Evolutionary conservation across 2,797 vertebrate genomes (phyloP).

Genomic region (Gymnothorax reevesii): DNA sequence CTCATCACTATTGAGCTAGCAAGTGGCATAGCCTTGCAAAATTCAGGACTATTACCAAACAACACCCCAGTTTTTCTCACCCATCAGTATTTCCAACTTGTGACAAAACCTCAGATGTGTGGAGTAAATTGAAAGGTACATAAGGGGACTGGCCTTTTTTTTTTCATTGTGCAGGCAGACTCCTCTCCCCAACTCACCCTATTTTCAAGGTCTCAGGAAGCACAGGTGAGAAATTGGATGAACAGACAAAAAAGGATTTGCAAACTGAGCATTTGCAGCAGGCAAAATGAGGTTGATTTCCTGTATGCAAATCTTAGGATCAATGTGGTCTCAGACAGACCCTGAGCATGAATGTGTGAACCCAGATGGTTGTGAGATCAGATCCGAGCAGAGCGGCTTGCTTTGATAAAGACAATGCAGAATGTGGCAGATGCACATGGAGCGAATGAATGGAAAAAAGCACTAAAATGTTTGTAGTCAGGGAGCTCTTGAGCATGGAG

Average conservation of each 20-base stretch:
- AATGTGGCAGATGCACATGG: not conserved
- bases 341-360: not conserved
- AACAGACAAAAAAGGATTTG: conserved; percentile 19
- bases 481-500: not conserved
- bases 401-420: not conserved
- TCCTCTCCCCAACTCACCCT: conserved; percentile 9
- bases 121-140: conserved; percentile 34
- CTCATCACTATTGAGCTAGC: not conserved
- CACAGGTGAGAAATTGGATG: conserved; percentile 20
- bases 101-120: not conserved
- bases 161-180: not conserved
- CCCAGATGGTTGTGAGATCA: not conserved
- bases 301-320: conserved; percentile 28
- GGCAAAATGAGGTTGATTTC: conserved; percentile 9
- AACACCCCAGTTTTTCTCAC: not conserved
- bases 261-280: conserved; percentile 16
- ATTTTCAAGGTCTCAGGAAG: conserved; percentile 13
- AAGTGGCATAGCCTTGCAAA: not conserved
- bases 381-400: not conserved
- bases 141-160: not conserved
- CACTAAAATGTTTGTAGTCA: not conserved
- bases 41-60: not conserved
- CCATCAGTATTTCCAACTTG: conserved; percentile 22
- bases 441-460: not conserved
- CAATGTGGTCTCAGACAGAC: conserved; percentile 6